Percentiles rank a stretch among this genome's conserved stretches.
These are phyloP conservation scores for Opisthocomus hoazin DNA, from an alignment of 2,113 vertebrate species.

Conservation along the genomic window DNA sequence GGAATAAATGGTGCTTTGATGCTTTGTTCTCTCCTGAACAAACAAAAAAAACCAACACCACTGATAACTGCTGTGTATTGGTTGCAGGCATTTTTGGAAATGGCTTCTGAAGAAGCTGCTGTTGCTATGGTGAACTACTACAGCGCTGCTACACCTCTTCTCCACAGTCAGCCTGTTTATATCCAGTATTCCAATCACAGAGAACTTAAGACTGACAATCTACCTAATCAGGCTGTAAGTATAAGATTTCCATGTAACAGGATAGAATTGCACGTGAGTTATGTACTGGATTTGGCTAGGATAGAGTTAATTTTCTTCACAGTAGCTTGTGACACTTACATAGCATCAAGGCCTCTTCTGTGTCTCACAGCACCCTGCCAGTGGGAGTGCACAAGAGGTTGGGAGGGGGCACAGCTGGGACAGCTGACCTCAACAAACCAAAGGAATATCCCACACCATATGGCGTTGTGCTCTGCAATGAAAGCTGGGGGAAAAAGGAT, in stretches of 20 bases:
- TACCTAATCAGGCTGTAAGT: slow-evolving; percentile 79
- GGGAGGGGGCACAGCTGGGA: background rate
- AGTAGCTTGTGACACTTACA: background rate
- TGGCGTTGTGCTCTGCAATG: rapidly evolving
- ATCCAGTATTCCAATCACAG: slow-evolving; percentile 84
- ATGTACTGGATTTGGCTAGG: background rate
- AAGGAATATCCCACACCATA: background rate
- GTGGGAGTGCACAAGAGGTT: background rate
- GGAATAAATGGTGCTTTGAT: background rate
- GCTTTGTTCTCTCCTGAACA: background rate
- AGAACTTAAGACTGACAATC: slow-evolving; percentile 79
- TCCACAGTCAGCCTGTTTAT: slow-evolving; percentile 77
- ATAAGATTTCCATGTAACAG: background rate
- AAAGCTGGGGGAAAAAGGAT: background rate
- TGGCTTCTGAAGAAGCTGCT: slow-evolving; percentile 85
- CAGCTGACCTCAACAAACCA: background rate
- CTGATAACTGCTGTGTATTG: slow-evolving; percentile 26
- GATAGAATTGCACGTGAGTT: background rate
- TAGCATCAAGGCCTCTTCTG: background rate
- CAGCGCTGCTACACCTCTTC: slow-evolving; percentile 61
- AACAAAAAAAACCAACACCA: background rate
- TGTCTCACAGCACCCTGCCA: too few relatives aligned
- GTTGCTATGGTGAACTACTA: slow-evolving; percentile 80
- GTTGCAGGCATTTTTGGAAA: slow-evolving; percentile 86
- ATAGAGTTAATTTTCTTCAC: background rate